Evolutionary conservation across 92 coral and sea anemone genomes (phyloP).

Genomic region (Muricea muricata): DNA sequence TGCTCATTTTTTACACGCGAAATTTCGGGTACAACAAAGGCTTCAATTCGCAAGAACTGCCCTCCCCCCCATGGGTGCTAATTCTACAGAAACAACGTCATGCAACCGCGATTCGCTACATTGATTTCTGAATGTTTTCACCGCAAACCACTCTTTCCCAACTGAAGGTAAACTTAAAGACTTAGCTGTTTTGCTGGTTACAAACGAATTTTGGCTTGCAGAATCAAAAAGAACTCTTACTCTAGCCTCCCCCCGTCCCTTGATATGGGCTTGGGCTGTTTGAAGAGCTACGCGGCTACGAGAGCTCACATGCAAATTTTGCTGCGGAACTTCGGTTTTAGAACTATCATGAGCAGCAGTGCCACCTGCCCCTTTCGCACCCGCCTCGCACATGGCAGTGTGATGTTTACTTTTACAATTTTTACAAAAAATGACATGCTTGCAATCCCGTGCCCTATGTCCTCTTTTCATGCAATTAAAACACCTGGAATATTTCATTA

Average conservation of each 20-base stretch:
- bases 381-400: constrained; percentile 34
- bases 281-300: constrained; percentile 1
- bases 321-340: constrained; percentile 27
- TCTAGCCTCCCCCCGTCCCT: too few species aligned
- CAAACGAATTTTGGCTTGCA: too few species aligned
- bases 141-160: too few species aligned
- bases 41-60: too few species aligned
- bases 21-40: too few species aligned
- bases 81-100: not conserved
- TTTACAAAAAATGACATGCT: constrained; percentile 8
- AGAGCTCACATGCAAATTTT: constrained; percentile 16
- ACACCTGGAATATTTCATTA: constrained; percentile 50
- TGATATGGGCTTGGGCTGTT: not conserved
- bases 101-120: too few species aligned
- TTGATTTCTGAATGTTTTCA: too few species aligned
- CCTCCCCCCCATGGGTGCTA: not conserved
- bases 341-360: constrained; percentile 7
- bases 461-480: constrained; percentile 47
- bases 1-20: not conserved
- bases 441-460: constrained; percentile 39
- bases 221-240: too few species aligned
- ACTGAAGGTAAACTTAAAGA: too few species aligned
- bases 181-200: too few species aligned
- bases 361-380: not conserved
- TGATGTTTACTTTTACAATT: constrained; percentile 49